Evolutionary conservation across 2,113 vertebrate genomes (phyloP).

Genomic region (Odocoileus hemionus): DNA sequence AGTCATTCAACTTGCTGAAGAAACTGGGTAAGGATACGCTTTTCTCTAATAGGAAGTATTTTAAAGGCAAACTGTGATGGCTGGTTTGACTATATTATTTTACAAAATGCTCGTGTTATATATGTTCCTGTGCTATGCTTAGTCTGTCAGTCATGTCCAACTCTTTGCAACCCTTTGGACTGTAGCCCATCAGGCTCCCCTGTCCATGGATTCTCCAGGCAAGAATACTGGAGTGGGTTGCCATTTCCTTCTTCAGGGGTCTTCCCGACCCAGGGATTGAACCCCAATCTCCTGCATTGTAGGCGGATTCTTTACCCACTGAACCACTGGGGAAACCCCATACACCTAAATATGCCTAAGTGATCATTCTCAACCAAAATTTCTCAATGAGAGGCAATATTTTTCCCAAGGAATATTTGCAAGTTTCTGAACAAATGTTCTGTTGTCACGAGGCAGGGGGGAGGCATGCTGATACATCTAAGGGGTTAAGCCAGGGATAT

Average conservation of each 20-base stretch:
- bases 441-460: background rate
- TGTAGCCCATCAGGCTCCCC: background rate
- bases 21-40: background rate
- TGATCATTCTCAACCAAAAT: background rate
- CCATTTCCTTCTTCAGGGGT: background rate
- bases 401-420: background rate
- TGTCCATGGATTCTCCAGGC: background rate
- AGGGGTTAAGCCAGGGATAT: accelerated
- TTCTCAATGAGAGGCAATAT: background rate
- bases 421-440: background rate
- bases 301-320: background rate
- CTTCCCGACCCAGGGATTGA: background rate
- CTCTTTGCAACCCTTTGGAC: background rate
- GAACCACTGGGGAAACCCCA: background rate
- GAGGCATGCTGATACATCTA: too few species aligned
- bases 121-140: background rate
- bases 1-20: background rate
- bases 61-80: background rate
- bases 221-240: background rate
- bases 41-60: background rate
- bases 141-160: background rate
- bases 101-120: background rate
- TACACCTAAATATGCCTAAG: background rate
- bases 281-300: background rate
- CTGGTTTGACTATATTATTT: background rate